Conservation (phyloP, 2,113 vertebrate genomes). For the Peromyscus maniculatus region DNA sequence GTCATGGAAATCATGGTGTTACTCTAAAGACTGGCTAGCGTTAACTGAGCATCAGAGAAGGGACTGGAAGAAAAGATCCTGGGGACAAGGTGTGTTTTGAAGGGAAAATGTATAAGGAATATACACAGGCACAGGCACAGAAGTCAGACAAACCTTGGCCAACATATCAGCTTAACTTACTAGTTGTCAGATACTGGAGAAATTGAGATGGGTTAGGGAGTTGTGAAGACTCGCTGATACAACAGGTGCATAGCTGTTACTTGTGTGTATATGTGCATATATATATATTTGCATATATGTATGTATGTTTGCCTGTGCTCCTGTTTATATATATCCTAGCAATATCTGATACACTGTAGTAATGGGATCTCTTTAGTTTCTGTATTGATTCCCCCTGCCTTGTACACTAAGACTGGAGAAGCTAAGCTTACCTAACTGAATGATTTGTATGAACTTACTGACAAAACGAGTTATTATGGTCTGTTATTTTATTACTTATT, state of each 20-base stretch:
- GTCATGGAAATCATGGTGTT: background rate
- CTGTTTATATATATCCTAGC: background rate
- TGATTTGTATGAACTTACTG: background rate
- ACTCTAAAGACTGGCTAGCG: background rate
- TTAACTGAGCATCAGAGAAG: constrained; percentile 15
- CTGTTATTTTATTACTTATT: constrained; percentile 17
- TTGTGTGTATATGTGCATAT: background rate
- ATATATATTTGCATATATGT: too few species aligned
- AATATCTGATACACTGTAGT: background rate
- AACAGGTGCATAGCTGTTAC: background rate
- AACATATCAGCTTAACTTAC: background rate
- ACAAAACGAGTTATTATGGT: constrained; percentile 17
- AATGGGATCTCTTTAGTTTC: background rate
- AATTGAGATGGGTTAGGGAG: background rate
- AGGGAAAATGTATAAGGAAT: background rate
- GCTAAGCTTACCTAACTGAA: background rate
- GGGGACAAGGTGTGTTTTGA: background rate
- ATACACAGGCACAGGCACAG: background rate
- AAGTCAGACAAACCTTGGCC: background rate
- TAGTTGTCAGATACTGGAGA: background rate
- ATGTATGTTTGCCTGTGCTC: background rate
- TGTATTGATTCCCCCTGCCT: background rate
- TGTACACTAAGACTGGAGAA: background rate
- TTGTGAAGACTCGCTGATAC: background rate
- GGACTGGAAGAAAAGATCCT: background rate